Evolutionary conservation across 2,888 invertebrate genomes (phyloP).

Genomic region (Elegia similella): DNA sequence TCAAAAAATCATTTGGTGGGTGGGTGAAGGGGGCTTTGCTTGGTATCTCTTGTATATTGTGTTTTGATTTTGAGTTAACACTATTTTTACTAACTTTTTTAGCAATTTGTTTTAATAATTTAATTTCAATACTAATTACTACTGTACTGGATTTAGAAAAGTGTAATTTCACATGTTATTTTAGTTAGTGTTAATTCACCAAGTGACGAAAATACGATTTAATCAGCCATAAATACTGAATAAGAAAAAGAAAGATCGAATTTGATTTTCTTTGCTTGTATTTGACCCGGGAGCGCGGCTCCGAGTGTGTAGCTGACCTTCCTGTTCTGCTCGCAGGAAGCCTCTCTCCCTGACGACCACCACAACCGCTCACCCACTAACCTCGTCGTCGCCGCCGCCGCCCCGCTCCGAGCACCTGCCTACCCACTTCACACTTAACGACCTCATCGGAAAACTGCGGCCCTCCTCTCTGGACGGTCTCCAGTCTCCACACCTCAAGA

Average conservation of each 20-base stretch:
- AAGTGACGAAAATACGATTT: slow-evolving; percentile 11
- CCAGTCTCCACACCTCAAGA: slow-evolving; percentile 73
- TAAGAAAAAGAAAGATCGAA: neutral
- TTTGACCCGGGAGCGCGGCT: slow-evolving; percentile 42
- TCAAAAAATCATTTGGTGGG: slow-evolving; percentile 73
- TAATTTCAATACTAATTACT: neutral
- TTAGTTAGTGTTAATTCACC: neutral
- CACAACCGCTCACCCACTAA: slow-evolving; percentile 79
- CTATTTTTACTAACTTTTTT: slow-evolving; percentile 8
- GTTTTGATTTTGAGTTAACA: slow-evolving; percentile 26
- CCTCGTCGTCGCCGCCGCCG: slow-evolving; percentile 79
- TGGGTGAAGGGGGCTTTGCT: slow-evolving; percentile 83
- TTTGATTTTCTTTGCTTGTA: slow-evolving; percentile 15
- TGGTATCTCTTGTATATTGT: slow-evolving; percentile 72
- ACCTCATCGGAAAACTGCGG: slow-evolving; percentile 79
- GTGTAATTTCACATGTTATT: neutral
- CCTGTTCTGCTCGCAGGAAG: slow-evolving; percentile 67
- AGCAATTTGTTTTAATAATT: neutral
- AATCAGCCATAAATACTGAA: neutral
- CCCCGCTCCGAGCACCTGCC: slow-evolving; percentile 79
- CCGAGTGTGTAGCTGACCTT: slow-evolving; percentile 60
- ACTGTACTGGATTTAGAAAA: too few relatives aligned
- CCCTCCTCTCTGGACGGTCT: slow-evolving; percentile 76
- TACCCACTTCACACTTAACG: slow-evolving; percentile 78
- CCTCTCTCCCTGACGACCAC: slow-evolving; percentile 81